Percentiles rank a stretch among this genome's conserved stretches.
Conservation (phyloP, 2,888 invertebrate genomes). For the Lasioglossum figueresi region DNA sequence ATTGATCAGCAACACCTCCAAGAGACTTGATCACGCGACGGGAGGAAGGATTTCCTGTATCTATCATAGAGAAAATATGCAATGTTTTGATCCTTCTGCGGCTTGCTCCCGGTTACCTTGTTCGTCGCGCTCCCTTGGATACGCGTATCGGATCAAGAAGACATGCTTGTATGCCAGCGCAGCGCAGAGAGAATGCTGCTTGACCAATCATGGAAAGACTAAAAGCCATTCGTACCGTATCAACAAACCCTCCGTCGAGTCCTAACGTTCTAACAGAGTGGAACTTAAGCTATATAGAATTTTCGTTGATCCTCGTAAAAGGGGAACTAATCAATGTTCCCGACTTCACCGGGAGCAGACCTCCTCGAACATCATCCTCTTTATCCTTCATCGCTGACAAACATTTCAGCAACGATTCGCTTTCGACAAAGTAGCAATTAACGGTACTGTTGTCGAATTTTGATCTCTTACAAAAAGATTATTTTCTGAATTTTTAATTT, state of each 20-base stretch:
- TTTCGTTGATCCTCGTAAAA: slow-evolving; percentile 65
- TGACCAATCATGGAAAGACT: slow-evolving; percentile 78
- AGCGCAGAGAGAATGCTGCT: slow-evolving; percentile 71
- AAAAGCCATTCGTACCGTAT: slow-evolving; percentile 76
- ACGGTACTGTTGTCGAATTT: neutral
- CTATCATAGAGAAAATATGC: slow-evolving; percentile 66
- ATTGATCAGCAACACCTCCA: neutral
- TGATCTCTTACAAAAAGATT: neutral
- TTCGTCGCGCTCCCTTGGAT: slow-evolving; percentile 43
- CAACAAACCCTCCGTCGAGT: slow-evolving; percentile 63
- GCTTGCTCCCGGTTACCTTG: slow-evolving; percentile 41
- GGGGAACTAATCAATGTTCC: slow-evolving; percentile 66
- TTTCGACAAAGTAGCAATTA: neutral
- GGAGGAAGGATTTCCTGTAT: slow-evolving; percentile 35
- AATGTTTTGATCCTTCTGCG: slow-evolving; percentile 68
- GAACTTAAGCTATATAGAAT: slow-evolving; percentile 72
- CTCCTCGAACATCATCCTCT: slow-evolving; percentile 30
- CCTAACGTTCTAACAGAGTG: slow-evolving; percentile 56
- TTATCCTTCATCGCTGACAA: slow-evolving; percentile 3
- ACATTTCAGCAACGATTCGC: neutral
- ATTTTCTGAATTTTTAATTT: neutral
- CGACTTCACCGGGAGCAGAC: slow-evolving; percentile 35
- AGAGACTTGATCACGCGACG: neutral
- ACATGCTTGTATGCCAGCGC: slow-evolving; percentile 53
- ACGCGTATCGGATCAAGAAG: slow-evolving; percentile 70